A percentile compares a stretch with the other conserved stretches of the same genome.
Evolutionary conservation across 2,888 invertebrate genomes (phyloP).

Genomic region (Ceraclea dissimilis): DNA sequence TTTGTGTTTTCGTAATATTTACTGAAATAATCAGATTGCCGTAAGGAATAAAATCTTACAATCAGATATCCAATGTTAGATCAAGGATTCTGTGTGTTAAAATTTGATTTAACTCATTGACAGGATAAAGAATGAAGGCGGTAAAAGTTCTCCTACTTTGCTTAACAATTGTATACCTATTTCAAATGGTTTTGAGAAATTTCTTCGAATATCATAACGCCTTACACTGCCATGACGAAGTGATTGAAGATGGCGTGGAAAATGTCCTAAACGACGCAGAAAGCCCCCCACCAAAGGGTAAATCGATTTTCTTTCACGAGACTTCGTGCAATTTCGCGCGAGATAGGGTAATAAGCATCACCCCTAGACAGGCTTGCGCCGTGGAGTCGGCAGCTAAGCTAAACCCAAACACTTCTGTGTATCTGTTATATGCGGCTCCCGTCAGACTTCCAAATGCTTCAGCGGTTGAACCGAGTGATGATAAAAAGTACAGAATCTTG

Average conservation of each 20-base stretch:
- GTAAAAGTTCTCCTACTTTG: no score
- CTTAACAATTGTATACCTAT: no score
- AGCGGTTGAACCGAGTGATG: conserved; percentile 17
- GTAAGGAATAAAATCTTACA: no score
- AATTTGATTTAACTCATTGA: no score
- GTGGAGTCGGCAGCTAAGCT: conserved; percentile 59
- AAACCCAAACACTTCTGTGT: conserved; percentile 51
- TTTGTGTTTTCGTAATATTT: no score
- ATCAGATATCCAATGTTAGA: no score
- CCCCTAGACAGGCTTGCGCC: conserved; percentile 56
- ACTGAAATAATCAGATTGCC: no score
- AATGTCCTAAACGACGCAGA: conserved; percentile 18
- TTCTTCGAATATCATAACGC: no score
- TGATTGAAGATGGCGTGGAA: conserved; percentile 12
- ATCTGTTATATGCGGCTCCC: conserved; percentile 48
- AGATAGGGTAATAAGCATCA: conserved; percentile 39
- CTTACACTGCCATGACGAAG: conserved; percentile 15
- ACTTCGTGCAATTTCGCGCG: conserved; percentile 49
- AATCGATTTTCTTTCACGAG: conserved; percentile 59
- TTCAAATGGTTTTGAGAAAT: no score
- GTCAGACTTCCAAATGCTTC: conserved; percentile 31
- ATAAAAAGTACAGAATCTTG: conserved; percentile 15
- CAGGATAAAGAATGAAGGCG: no score
- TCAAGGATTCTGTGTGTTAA: no score
- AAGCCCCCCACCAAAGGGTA: conserved; percentile 18